phyloP scores from a whole-genome alignment of 2,113 vertebrate species.

The Corynorhinus townsendii region DNA sequence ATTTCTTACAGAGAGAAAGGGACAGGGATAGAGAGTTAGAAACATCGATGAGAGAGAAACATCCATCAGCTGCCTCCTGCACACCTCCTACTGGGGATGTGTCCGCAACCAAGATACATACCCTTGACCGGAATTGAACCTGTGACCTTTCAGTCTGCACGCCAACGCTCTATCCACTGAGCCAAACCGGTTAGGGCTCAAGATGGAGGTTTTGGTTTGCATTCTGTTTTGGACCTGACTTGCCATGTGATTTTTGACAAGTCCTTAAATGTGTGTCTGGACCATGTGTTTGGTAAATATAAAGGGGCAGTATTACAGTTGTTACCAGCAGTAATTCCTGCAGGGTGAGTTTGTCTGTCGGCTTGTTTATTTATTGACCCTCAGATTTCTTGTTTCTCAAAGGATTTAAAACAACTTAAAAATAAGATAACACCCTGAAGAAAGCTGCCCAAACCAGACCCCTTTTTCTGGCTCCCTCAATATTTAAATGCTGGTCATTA shows the following conservation, averaged over 20 bases:
- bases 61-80: too few relatives aligned
- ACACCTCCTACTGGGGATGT: too few relatives aligned
- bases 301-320: not conserved
- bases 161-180: too few relatives aligned
- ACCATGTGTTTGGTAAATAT: not conserved
- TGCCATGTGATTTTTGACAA: not conserved
- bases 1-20: too few relatives aligned
- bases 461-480: not conserved
- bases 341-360: not conserved
- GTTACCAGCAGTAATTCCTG: not conserved
- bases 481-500: not conserved
- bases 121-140: too few relatives aligned
- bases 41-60: too few relatives aligned
- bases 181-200: too few relatives aligned
- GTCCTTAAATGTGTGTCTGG: not conserved
- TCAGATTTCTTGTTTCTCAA: not conserved
- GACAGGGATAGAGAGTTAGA: too few relatives aligned
- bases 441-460: not conserved
- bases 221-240: not conserved
- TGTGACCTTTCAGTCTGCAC: too few relatives aligned
- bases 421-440: not conserved
- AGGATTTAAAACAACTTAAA: not conserved
- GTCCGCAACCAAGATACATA: too few relatives aligned
- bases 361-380: not conserved
- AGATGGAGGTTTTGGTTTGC: not conserved